Evolutionary conservation across 2,113 vertebrate species (phyloP), one percentile per base, ranked within the genome.

Genomic region (Carassius carassius): DNA sequence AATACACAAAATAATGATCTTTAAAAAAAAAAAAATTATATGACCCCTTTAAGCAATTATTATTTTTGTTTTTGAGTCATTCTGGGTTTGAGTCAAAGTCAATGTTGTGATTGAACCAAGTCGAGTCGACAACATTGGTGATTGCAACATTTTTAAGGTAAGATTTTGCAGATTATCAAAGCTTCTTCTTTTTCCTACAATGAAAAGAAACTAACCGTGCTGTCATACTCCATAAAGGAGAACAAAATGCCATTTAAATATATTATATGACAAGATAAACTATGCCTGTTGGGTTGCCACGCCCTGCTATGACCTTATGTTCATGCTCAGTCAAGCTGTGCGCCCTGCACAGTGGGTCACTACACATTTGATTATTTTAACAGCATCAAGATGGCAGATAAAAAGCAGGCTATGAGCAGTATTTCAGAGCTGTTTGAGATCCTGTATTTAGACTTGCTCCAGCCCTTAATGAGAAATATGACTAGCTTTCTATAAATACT

Each of bases 211-310:
- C n/a, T n/a, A 72, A 72, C 9, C 0, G 19, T 41, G 19, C n/a
- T 44, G 19, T 1, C 21, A 72, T 72, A 21, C 21, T 72, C 21
- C 69, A 23, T 44, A 72, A 72, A 72, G 16, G 17, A 5, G 49
- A 54, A 54, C n/a, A 19, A 44, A 9, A 70, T n/a, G 11, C 1
- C 19, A 44, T 44, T 44, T 13, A 44, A 72, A 72, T 44, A 44
- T 72, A n/a, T 11, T 44, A 44, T 37, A 44, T 72, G 69, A 72
- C 35, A 44, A 23, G 37, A 72, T 72, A 72, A 72, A 72, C 69
- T 13, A 13, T 72, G 69, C 35, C 35, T 44, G 37, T 44, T 72
- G 37, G 21, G 19, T 44, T 44, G 37, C 11, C 69, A 44, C 1
- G 11, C 37, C 37, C 69, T 72, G 37, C 14, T 21, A 4, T 41